Base-by-base conservation (phyloP, 2,888 invertebrate genomes). In the Drosophila buzzatii region DNA sequence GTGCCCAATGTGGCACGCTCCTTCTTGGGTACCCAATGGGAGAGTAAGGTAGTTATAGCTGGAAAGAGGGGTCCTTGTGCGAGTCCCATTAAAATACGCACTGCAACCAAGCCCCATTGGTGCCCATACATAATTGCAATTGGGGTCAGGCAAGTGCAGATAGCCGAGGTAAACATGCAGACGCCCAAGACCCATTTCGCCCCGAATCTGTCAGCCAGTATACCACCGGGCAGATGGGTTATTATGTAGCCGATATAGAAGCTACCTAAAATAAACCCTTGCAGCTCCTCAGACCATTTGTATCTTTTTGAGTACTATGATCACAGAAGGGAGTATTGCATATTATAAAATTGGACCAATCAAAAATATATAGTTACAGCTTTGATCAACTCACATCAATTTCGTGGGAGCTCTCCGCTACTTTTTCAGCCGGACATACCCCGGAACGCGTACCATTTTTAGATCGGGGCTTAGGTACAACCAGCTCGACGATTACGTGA, bases 11-110 rank as follows among this genome's bases (percentile, higher is more conserved):
- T 94, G 1, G 96, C 96, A 57, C 97, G 93, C 89, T 97, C 97
- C 0, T 94, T 94, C 0, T 95, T 92, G 0, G 97, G 97, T 0
- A 96, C 95, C 97, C 97, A 97, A 76, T 96, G 94, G 0, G 97
- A 96, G 16, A 97, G 91, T 92, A 97, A 93, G 0, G 96, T 95
- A 80, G 96, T 96, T 77, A 98, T 93, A 0, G 98, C 97, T 6
- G 96, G 97, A 91, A 96, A 97, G 0, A 96, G 95, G 1, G 96
- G 95, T n/a, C 97, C 97, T 94, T 97, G 97, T 58, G 96, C 96
- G 1, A 96, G 93, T 31, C 97, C 97, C 94, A 97, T 96, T 0
- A 97, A 76, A 0, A 97, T 94, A 63, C 97, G 94, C 9, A 96
- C 80, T 1, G 94, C 92, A 12, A 97, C 95, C 6, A 98, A 94